Percentiles rank a stretch among this genome's conserved stretches.
Conservation (phyloP, 2,797 vertebrate genomes). For the Streptopelia turtur region DNA sequence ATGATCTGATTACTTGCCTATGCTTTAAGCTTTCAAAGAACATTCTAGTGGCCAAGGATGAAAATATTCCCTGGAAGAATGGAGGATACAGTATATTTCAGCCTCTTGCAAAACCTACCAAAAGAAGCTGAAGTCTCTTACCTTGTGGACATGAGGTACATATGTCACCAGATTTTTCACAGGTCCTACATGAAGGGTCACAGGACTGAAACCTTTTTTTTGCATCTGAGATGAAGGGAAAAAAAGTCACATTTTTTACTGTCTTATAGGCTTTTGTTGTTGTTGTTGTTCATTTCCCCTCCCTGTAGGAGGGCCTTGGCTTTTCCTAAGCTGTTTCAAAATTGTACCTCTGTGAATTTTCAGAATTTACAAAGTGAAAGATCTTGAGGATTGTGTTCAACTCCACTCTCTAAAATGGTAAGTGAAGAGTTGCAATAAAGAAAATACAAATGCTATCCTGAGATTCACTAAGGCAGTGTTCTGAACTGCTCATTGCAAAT, state of each 20-base stretch:
- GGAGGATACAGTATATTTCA: background rate
- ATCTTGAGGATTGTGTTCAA: background rate
- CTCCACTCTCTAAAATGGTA: background rate
- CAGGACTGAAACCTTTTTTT: conserved; percentile 74
- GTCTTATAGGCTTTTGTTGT: background rate
- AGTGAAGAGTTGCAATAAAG: background rate
- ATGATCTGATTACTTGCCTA: background rate
- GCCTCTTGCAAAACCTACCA: background rate
- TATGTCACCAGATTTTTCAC: conserved; percentile 69
- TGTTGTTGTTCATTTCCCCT: background rate
- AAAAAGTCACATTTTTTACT: background rate
- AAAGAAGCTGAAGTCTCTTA: conserved; percentile 61
- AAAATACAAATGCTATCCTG: background rate
- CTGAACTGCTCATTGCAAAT: background rate
- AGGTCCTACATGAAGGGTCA: conserved; percentile 82
- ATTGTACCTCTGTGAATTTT: background rate
- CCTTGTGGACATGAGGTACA: conserved; percentile 88
- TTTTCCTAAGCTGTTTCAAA: background rate
- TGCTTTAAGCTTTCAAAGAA: background rate
- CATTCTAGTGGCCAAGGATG: background rate
- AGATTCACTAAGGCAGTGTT: background rate
- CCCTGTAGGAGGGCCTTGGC: background rate
- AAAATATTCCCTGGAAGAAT: background rate
- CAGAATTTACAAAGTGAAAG: background rate
- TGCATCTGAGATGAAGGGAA: conserved; percentile 66